phyloP scores from a whole-genome alignment of 2,113 vertebrate species.

The Acrocephalus arundinaceus region DNA sequence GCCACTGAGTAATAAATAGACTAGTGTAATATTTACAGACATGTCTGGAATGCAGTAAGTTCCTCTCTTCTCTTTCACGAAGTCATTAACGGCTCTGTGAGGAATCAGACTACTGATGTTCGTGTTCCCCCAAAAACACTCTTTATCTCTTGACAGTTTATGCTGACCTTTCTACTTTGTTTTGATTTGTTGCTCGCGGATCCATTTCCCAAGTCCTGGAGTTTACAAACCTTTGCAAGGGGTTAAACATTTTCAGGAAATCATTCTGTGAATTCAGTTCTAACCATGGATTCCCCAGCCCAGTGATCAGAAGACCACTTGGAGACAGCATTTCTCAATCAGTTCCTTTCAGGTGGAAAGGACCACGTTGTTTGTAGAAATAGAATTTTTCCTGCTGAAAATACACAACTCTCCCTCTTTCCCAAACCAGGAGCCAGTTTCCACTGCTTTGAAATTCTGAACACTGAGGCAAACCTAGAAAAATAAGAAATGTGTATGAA shows the following conservation, averaged over 20 bases:
- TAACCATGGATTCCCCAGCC: not conserved
- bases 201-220: not conserved
- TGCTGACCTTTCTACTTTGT: slow-evolving; percentile 12
- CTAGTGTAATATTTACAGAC: slow-evolving; percentile 56
- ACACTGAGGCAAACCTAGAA: not conserved
- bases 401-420: slow-evolving; percentile 11
- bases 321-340: slow-evolving; percentile 10
- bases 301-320: not conserved
- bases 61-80: slow-evolving; percentile 25
- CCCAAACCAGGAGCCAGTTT: not conserved
- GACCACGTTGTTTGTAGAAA: not conserved
- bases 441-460: slow-evolving; percentile 25
- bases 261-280: not conserved
- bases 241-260: slow-evolving; percentile 42
- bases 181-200: not conserved
- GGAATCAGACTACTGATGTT: not conserved
- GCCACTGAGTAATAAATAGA: slow-evolving; percentile 58
- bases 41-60: slow-evolving; percentile 41
- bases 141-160: slow-evolving; percentile 27
- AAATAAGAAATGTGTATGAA: not conserved
- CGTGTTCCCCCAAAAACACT: not conserved
- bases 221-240: slow-evolving; percentile 6
- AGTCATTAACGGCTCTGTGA: slow-evolving; percentile 16
- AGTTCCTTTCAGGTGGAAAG: slow-evolving; percentile 20
- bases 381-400: slow-evolving; percentile 5